Conservation (phyloP, 2,113 vertebrate genomes). For the Ailurus styani region DNA sequence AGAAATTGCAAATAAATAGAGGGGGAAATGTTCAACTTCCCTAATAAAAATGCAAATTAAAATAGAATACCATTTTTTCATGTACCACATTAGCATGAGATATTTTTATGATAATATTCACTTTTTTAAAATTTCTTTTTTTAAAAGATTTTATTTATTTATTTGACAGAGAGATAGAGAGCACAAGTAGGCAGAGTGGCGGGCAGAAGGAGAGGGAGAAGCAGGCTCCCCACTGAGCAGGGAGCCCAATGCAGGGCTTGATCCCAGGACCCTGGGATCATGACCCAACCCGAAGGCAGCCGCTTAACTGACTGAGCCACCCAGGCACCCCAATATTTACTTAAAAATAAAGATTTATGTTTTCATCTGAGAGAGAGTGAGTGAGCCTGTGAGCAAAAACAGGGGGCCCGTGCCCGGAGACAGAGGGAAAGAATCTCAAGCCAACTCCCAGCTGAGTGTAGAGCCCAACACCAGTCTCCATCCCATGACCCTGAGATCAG, state of each 20-base stretch:
- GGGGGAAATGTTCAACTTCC: background rate
- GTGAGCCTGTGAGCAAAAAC: fast-evolving
- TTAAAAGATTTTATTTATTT: too few species aligned
- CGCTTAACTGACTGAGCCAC: too few species aligned
- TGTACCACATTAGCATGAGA: background rate
- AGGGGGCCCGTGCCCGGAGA: background rate
- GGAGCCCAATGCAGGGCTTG: too few species aligned
- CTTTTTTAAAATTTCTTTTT: too few species aligned
- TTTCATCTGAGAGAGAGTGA: background rate
- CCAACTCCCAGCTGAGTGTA: background rate
- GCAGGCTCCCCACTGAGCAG: too few species aligned
- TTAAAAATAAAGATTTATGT: background rate
- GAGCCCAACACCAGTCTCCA: background rate
- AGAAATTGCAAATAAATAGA: background rate
- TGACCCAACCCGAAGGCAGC: too few species aligned
- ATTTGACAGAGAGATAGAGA: too few species aligned
- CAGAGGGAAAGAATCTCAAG: background rate
- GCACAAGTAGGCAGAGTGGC: too few species aligned
- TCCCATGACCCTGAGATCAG: background rate
- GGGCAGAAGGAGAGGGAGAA: too few species aligned
- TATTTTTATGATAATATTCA: background rate
- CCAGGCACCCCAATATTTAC: too few species aligned
- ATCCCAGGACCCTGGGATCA: too few species aligned
- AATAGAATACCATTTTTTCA: background rate
- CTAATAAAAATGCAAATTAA: background rate